These are phyloP conservation scores for Agelastica alni DNA, from an alignment of 2,888 invertebrate genomes.

Conservation along the genomic window DNA sequence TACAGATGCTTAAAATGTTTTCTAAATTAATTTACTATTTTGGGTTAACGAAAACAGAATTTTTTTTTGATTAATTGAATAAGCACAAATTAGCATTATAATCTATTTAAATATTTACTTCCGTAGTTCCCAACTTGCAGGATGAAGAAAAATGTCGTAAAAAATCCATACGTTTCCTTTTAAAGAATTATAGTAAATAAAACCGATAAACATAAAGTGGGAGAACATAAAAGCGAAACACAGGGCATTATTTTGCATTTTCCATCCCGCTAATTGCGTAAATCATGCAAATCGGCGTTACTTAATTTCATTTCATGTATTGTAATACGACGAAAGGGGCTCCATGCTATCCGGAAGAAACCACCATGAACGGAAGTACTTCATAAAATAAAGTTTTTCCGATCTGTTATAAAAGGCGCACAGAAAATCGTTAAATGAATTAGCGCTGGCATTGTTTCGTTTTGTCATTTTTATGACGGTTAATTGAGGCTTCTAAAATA, in stretches of 20 bases:
- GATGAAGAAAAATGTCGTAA: too few relatives aligned
- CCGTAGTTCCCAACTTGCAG: too few relatives aligned
- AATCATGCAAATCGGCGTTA: slow-evolving; percentile 54
- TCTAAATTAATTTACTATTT: too few relatives aligned
- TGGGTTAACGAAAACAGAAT: too few relatives aligned
- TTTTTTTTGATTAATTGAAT: too few relatives aligned
- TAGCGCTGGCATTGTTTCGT: slow-evolving; percentile 16
- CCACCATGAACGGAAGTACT: slow-evolving; percentile 34
- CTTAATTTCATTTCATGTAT: slow-evolving; percentile 50
- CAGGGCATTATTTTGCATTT: slow-evolving; percentile 45
- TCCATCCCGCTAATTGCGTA: slow-evolving; percentile 53
- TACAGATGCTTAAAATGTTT: too few relatives aligned
- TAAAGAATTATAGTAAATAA: too few relatives aligned
- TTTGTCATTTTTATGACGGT: slow-evolving; percentile 32
- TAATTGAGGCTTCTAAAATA: slow-evolving; percentile 34
- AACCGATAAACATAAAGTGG: too few relatives aligned
- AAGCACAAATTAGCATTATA: too few relatives aligned
- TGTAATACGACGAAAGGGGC: slow-evolving; percentile 32
- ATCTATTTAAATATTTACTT: too few relatives aligned
- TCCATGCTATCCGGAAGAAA: slow-evolving; percentile 22
- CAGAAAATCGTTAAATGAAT: not conserved
- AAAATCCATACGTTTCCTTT: too few relatives aligned
- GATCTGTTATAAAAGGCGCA: slow-evolving; percentile 13
- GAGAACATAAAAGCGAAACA: too few relatives aligned
- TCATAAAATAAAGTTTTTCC: slow-evolving; percentile 41